These are phyloP conservation scores for Glyptemys insculpta DNA, from an alignment of 2,797 vertebrate species.

Conservation along the genomic window DNA sequence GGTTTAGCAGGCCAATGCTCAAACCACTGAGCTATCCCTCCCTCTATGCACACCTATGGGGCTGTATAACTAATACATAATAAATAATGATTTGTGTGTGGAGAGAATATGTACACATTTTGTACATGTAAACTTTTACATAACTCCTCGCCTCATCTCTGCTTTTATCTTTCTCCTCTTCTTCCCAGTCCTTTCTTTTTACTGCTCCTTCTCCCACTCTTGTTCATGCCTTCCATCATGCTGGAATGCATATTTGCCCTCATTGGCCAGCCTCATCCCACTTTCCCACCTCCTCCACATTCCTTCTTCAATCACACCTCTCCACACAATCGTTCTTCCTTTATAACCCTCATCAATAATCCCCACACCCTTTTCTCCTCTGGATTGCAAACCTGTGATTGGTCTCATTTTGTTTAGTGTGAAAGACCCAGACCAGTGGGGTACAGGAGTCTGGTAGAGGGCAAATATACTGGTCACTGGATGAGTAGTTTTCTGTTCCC, in stretches of 20 bases:
- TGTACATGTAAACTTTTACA: slow-evolving; percentile 27
- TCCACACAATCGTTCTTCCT: background rate
- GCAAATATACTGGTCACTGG: too few species aligned
- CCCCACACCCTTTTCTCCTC: background rate
- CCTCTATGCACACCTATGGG: background rate
- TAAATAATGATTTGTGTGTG: slow-evolving; percentile 11
- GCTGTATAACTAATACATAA: slow-evolving; percentile 7
- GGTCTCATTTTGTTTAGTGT: background rate
- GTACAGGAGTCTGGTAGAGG: too few species aligned
- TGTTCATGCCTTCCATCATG: slow-evolving; percentile 44
- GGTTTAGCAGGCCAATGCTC: too few species aligned
- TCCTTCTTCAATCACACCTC: background rate
- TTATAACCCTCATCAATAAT: background rate
- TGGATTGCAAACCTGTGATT: background rate
- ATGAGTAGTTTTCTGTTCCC: too few species aligned
- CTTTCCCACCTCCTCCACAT: slow-evolving; percentile 15
- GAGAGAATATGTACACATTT: slow-evolving; percentile 34
- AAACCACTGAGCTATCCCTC: too few species aligned
- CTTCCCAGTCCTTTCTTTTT: slow-evolving; percentile 65
- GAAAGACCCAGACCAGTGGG: too few species aligned
- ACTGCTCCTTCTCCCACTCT: slow-evolving; percentile 54
- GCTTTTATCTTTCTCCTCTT: slow-evolving; percentile 67
- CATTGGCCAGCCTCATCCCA: background rate
- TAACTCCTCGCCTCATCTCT: slow-evolving; percentile 13
- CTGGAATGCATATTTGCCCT: slow-evolving; percentile 46